Conservation (phyloP, 2,113 vertebrate species). For the Carassius carassius region DNA sequence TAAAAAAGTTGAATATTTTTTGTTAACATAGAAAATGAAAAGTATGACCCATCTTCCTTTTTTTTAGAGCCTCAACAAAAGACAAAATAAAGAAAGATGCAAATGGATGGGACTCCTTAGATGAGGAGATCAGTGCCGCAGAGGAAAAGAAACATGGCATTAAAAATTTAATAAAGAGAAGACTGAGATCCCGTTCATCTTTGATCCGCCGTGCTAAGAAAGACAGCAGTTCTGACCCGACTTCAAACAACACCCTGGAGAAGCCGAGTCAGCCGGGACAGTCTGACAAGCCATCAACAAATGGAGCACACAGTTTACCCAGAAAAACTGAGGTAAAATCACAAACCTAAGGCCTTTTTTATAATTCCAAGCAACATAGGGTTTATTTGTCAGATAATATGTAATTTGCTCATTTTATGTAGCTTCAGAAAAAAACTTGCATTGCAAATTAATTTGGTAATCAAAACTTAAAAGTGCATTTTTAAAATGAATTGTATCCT, state of each 20-base stretch:
- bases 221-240: background rate
- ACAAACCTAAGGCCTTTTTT: background rate
- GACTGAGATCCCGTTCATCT: conserved; percentile 52
- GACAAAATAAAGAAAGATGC: conserved; percentile 52
- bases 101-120: conserved; percentile 55
- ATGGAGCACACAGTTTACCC: conserved; percentile 48
- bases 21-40: background rate
- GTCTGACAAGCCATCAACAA: background rate
- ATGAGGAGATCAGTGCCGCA: conserved; percentile 61
- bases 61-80: conserved; percentile 29
- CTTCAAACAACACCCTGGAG: conserved; percentile 50
- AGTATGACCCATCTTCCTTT: background rate
- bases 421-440: background rate
- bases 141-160: conserved; percentile 71
- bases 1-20: too few relatives aligned
- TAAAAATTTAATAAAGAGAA: conserved; percentile 67
- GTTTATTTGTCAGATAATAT: background rate
- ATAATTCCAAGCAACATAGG: background rate
- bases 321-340: conserved; percentile 34
- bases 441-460: background rate
- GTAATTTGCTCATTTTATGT: background rate
- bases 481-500: background rate
- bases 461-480: background rate
- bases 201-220: conserved; percentile 35
- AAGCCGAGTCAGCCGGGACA: conserved; percentile 9